Percentiles rank a stretch among this genome's conserved stretches.
These are phyloP conservation scores for Nineta flava DNA, from an alignment of 2,888 invertebrate species.

Conservation along the genomic window DNA sequence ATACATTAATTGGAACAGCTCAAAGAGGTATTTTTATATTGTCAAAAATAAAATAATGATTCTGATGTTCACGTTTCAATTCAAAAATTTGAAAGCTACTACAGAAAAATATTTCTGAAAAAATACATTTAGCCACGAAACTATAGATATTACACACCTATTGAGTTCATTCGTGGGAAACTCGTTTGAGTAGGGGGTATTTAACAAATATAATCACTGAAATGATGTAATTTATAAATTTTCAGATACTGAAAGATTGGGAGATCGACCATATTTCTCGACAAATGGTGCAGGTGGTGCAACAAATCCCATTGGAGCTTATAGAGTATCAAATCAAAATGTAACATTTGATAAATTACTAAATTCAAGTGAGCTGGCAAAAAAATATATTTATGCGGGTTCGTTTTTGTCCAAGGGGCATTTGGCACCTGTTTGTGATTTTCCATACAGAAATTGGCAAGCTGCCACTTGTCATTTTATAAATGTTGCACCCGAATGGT, in stretches of 20 bases:
- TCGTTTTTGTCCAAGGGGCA: constrained; percentile 31
- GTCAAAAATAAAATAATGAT: too few species aligned
- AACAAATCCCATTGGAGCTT: not conserved
- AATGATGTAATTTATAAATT: not conserved
- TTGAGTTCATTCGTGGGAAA: too few species aligned
- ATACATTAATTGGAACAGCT: constrained; percentile 23
- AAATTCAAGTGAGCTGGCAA: not conserved
- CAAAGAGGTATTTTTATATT: not conserved
- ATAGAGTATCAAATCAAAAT: not conserved
- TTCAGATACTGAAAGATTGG: not conserved
- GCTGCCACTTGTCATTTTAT: constrained; percentile 33
- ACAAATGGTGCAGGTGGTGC: not conserved
- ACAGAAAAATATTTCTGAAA: not conserved
- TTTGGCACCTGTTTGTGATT: constrained; percentile 34
- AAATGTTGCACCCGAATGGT: constrained; percentile 35
- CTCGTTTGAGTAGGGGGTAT: too few species aligned
- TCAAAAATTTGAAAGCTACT: too few species aligned
- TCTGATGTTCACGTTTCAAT: too few species aligned
- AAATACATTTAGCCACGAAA: too few species aligned
- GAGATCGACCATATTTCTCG: not conserved
- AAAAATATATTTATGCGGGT: constrained; percentile 21
- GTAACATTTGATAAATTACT: not conserved
- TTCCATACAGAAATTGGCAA: constrained; percentile 29
- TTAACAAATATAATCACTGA: too few species aligned
- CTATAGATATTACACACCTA: too few species aligned